phyloP scores from a whole-genome alignment of 2,113 vertebrate genomes.

The Toxostoma redivivum region DNA sequence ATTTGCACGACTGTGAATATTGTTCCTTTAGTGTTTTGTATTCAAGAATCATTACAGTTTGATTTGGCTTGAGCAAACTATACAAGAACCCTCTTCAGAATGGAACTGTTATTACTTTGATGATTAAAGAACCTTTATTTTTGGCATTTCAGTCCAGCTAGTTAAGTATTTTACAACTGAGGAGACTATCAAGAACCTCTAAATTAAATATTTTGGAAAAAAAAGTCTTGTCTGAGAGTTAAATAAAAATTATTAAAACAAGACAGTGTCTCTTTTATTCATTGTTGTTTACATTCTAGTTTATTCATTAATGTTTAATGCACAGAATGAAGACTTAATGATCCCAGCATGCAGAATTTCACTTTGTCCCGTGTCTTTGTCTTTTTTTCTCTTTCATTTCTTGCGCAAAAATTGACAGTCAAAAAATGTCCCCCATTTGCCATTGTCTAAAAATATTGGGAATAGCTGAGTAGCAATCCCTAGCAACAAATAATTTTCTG shows the following conservation, averaged over 20 bases:
- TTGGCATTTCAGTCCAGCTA: slow-evolving; percentile 64
- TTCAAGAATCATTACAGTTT: neutral
- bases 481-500: neutral
- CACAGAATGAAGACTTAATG: slow-evolving; percentile 68
- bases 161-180: slow-evolving; percentile 66
- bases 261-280: slow-evolving; percentile 29
- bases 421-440: neutral
- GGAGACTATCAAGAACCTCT: slow-evolving; percentile 55
- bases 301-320: slow-evolving; percentile 69
- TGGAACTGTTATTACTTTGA: slow-evolving; percentile 1
- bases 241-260: slow-evolving; percentile 48
- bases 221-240: slow-evolving; percentile 52
- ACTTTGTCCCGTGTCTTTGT: neutral
- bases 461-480: neutral
- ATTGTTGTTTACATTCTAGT: slow-evolving; percentile 49
- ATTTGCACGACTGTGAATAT: neutral
- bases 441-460: neutral
- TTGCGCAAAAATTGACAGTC: neutral
- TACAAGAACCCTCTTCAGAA: neutral
- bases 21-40: neutral
- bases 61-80: neutral
- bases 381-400: neutral
- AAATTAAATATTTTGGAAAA: slow-evolving; percentile 67
- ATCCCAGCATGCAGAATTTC: slow-evolving; percentile 31
- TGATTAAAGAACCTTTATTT: slow-evolving; percentile 69